Evolutionary conservation across 2,113 vertebrate species (phyloP).

Genomic region (Nycticebus coucang): DNA sequence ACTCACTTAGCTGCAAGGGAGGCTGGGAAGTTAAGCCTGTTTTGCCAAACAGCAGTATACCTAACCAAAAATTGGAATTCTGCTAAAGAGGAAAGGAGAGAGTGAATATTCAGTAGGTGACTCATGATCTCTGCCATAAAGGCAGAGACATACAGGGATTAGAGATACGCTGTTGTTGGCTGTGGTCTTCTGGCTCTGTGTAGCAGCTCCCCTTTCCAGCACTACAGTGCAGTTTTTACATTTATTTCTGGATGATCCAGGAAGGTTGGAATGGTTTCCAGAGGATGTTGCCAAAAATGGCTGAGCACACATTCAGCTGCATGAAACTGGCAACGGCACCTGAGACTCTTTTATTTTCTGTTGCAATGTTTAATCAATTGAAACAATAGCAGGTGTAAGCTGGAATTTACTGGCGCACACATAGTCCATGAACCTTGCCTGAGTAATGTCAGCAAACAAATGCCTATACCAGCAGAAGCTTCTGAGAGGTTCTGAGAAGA

Average conservation of each 20-base stretch:
- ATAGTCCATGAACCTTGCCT: not conserved
- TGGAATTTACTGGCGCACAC: not conserved
- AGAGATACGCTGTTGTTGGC: not conserved
- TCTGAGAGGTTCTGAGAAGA: not conserved
- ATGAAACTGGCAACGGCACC: not conserved
- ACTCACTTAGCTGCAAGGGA: not conserved
- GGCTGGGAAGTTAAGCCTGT: not conserved
- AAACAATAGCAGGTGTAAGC: conserved; percentile 27
- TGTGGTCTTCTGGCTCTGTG: not conserved
- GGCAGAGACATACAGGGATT: not conserved
- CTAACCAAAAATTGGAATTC: not conserved
- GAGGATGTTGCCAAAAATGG: not conserved
- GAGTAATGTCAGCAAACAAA: conserved; percentile 4
- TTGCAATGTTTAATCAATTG: conserved; percentile 33
- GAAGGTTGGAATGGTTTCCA: not conserved
- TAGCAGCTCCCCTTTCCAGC: not conserved
- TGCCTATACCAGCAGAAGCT: not conserved
- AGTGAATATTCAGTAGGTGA: not conserved
- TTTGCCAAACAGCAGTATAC: not conserved
- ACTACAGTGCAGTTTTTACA: not conserved
- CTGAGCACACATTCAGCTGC: not conserved
- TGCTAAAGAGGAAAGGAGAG: not conserved
- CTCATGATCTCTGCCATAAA: not conserved
- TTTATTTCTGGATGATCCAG: conserved; percentile 16
- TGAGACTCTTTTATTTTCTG: not conserved